Evolutionary conservation across 1,140 invertebrate genomes (phyloP), one percentile per base, ranked within the genome.

Genomic region (Homalodisca vitripennis): DNA sequence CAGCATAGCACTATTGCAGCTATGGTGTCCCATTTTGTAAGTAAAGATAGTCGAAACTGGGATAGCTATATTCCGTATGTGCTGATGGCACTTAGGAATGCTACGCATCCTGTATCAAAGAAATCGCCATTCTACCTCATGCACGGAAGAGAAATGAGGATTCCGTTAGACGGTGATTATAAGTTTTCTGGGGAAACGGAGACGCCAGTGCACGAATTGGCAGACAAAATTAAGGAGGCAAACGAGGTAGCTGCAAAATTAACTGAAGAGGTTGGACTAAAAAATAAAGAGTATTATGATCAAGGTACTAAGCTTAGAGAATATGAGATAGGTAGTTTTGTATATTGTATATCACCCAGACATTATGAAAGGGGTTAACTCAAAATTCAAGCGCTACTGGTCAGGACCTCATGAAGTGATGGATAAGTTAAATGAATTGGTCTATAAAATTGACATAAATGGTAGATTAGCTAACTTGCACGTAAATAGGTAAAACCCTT

Each of bases 341-440:
- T 3, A 20, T 51, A 20, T 51, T 20, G 48, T 3, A 20, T 51
- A 51, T 51, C 48, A 51, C 22, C 48, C 48, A 14, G 48, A 51
- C 48, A 51, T 12, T 20, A 51, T 20, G 22, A 51, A 51, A 22
- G 48, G 6, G 3, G 48, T 20, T 20, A 14, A 51, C 3, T 3
- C 48, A 12, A 51, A 51, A 20, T 51, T 51, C n/a, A 51, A 51
- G 22, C 48, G 48, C n/a, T 51, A 51, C 22, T 51, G 48, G 48
- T 51, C 48, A 51, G 48, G 48, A n/a, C 48, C 48, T 51, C 48
- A 20, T n/a, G 48, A 51, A 22, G 48, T 51, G 48, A n/a, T 51
- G 6, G 48, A 22, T 3, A 51, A 51, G 48, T 10, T 20, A 51
- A 51, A 22, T 22, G 48, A 51, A n/a, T n/a, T 51, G n/a, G 48